phyloP scores from a whole-genome alignment of 2,888 invertebrate species.

The Carpatolechia fugitivella region DNA sequence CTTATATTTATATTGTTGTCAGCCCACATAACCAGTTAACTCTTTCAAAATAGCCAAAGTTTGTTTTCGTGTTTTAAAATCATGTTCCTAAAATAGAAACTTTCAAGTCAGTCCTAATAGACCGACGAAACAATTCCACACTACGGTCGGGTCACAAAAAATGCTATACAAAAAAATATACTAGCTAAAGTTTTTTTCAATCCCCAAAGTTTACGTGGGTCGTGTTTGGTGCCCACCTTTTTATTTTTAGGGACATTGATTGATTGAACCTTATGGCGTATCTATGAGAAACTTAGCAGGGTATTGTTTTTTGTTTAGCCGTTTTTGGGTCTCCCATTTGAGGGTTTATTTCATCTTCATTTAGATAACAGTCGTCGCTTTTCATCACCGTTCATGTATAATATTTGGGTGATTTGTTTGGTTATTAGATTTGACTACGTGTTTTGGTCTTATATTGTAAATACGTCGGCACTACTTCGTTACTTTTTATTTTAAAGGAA shows the following conservation, averaged over 20 bases:
- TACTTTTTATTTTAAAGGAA: too few relatives aligned
- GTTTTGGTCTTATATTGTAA: not conserved
- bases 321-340: slow-evolving; percentile 45
- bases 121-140: slow-evolving; percentile 56
- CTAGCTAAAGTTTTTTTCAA: slow-evolving; percentile 61
- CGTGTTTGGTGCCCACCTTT: slow-evolving; percentile 61
- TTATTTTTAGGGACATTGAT: slow-evolving; percentile 76
- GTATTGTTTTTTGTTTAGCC: slow-evolving; percentile 61
- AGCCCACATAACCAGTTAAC: slow-evolving; percentile 5
- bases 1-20: slow-evolving; percentile 1
- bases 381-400: slow-evolving; percentile 32
- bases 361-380: slow-evolving; percentile 50
- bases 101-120: slow-evolving; percentile 49
- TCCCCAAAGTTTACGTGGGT: slow-evolving; percentile 69
- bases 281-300: slow-evolving; percentile 68
- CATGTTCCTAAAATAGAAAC: slow-evolving; percentile 45
- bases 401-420: slow-evolving; percentile 11
- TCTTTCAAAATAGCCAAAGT: slow-evolving; percentile 14
- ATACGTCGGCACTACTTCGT: too few relatives aligned
- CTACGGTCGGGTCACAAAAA: slow-evolving; percentile 54
- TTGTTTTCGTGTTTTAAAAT: slow-evolving; percentile 23
- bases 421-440: slow-evolving; percentile 7
- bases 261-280: slow-evolving; percentile 73
- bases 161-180: slow-evolving; percentile 51
- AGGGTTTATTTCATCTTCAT: slow-evolving; percentile 72